Conservation (phyloP, 2,797 vertebrate species). For the Sibirionetta formosa region DNA sequence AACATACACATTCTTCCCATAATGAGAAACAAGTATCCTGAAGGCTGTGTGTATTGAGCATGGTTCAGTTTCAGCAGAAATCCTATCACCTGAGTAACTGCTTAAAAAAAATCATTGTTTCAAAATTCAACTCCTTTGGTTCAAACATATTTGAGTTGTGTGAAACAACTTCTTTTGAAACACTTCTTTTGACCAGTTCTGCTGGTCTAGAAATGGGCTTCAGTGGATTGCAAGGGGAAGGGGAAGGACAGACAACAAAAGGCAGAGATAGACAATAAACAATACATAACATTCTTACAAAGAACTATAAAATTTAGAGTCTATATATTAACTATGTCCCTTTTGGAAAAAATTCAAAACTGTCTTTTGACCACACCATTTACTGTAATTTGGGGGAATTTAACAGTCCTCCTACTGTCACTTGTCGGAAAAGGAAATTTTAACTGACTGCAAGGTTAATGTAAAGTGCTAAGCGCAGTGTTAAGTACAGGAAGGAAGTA, state of each 20-base stretch:
- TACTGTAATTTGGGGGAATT: not conserved
- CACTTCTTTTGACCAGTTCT: not conserved
- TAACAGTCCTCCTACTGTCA: not conserved
- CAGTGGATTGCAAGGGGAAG: not conserved
- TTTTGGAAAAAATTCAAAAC: not conserved
- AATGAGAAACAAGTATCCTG: not conserved
- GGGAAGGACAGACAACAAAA: not conserved
- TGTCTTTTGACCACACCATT: not conserved
- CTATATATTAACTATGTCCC: not conserved
- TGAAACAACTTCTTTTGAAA: too few species aligned
- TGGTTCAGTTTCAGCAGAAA: not conserved
- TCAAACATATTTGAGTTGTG: not conserved
- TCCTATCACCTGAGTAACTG: rapidly evolving
- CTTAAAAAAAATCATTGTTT: not conserved
- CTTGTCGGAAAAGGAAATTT: not conserved
- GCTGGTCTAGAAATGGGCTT: not conserved
- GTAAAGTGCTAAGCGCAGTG: not conserved
- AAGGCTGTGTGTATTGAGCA: not conserved
- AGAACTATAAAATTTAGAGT: not conserved
- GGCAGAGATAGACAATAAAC: not conserved
- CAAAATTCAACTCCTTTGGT: too few species aligned
- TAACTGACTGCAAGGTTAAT: not conserved
- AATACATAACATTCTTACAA: not conserved
- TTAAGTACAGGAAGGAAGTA: not conserved
- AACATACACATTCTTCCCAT: not conserved